Base-by-base conservation (phyloP, 1,140 invertebrate species). In the Armadillidium nasatum region DNA sequence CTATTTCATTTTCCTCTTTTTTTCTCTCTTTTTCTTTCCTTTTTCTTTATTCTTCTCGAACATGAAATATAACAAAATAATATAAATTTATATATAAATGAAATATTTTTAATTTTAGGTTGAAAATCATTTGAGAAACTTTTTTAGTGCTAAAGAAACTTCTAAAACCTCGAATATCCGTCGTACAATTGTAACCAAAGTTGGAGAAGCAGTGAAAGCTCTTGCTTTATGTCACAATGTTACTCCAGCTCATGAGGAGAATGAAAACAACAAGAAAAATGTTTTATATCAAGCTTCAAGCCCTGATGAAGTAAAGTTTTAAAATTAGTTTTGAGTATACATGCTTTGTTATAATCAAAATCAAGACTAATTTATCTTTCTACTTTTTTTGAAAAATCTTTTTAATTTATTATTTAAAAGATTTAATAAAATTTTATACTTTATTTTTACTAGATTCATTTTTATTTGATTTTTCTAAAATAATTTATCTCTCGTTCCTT, bases 161-260 rank as follows among this genome's bases (percentile, higher is more conserved):
- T 75, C 79, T 33, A 1, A 33, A 4, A 76, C 79, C 19, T 75
- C 79, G 0, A 73, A 78, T 66, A 79, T 79, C 75, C 72, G 79
- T 15, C 68, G 80, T 45, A 78, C 82, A 1, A 74, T 79, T 81
- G 89, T 90, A 67, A 93, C 90, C 60, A 87, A 94, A 60, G 90
- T 97, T 90, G 87, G 78, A 33, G 93, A 98, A 82, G 94, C 95
- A 0, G 94, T 99, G 7, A 91, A 94, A 82, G 96, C 97, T 0
- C 85, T 99, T 13, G 96, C 97, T 0, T 85, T 99, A 7, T 99
- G 98, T 86, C 97, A 99, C 84, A 99, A 99, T 86, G 98, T 99
- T 0, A 99, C 98, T 0, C 98, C 98, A 0, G 95, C 98, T 7
- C 95, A 93, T 83, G 96, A 80, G 43, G 76, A 78, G 69, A 81